Evolutionary conservation across 2,888 invertebrate genomes (phyloP).

Genomic region (Chymomyza fuscimana): DNA sequence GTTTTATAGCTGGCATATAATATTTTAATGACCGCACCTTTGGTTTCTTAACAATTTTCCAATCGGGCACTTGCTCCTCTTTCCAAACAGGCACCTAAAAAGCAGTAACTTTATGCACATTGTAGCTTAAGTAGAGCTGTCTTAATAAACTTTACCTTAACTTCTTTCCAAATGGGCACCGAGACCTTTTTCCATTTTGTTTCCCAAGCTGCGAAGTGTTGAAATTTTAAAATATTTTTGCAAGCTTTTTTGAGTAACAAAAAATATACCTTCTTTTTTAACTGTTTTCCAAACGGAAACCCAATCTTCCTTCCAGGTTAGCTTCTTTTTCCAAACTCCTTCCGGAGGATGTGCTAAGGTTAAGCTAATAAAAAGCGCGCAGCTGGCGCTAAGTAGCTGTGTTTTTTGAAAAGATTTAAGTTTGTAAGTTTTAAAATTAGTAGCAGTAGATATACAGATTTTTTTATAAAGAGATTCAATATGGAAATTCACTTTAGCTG

Average conservation of each 20-base stretch:
- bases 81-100: conserved; percentile 85
- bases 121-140: too few relatives aligned
- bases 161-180: conserved; percentile 88
- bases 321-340: conserved; percentile 90
- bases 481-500: too few relatives aligned
- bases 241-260: neutral
- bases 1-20: neutral
- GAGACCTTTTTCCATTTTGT: conserved; percentile 88
- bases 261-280: conserved; percentile 82
- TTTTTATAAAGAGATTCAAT: neutral
- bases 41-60: conserved; percentile 84
- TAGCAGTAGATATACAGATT: neutral
- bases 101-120: neutral
- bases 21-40: conserved; percentile 34
- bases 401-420: conserved; percentile 3
- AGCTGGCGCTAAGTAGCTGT: conserved; percentile 77
- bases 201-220: conserved; percentile 82
- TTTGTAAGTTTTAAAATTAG: conserved; percentile 11
- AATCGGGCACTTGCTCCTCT: conserved; percentile 86
- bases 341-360: conserved; percentile 81
- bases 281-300: conserved; percentile 85
- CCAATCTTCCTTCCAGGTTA: conserved; percentile 92
- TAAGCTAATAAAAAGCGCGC: conserved; percentile 75
- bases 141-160: conserved; percentile 50
- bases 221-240: neutral